Base-by-base conservation (phyloP, 2,888 invertebrate species). In the Epinotia bilunana region DNA sequence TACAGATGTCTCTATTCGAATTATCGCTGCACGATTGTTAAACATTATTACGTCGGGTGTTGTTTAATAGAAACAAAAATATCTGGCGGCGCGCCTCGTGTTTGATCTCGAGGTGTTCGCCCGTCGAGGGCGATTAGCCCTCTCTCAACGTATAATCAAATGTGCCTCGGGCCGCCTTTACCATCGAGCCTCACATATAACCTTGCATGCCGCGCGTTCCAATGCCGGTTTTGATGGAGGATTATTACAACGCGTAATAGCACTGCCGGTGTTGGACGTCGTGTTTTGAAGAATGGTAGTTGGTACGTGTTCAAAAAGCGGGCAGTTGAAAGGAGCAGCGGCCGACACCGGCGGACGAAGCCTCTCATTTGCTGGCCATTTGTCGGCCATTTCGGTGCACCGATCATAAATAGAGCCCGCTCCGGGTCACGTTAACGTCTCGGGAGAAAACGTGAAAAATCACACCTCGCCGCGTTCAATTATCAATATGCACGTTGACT, bases 51-150 rank as follows among this genome's bases (percentile, higher is more conserved):
- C 93, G 92, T 92, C 91, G 94, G 94, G 93, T 94, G 94, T 94
- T 94, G 94, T 94, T 94, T 94, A 94, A 94, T 94, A 94, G 94
- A 94, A 94, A 94, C 94, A 94, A 94, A 94, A 94, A 94, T 94
- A 94, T 94, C 92, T 93, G 94, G 91, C 94, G 94, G 94, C 93
- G 90, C 93, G 93, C 92, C 92, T 92, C 90, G 93, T 94, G 94
- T 94, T 94, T 94, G 94, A 94, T 94, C 94, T 94, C 94, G 93
- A 93, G 93, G 93, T 93, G 93, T 94, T 93, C 94, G 93, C 88
- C 93, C 93, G 94, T 93, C 94, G 90, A 91, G 91, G 91, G 92
- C 94, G 93, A 94, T 94, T 93, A 94, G 93, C 92, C 91, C 91
- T 90, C 91, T 90, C 92, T 91, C 93, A 93, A 94, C 93, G 90